Evolutionary conservation across 2,797 vertebrate species (phyloP).

Genomic region (Silurus lanzhouensis): DNA sequence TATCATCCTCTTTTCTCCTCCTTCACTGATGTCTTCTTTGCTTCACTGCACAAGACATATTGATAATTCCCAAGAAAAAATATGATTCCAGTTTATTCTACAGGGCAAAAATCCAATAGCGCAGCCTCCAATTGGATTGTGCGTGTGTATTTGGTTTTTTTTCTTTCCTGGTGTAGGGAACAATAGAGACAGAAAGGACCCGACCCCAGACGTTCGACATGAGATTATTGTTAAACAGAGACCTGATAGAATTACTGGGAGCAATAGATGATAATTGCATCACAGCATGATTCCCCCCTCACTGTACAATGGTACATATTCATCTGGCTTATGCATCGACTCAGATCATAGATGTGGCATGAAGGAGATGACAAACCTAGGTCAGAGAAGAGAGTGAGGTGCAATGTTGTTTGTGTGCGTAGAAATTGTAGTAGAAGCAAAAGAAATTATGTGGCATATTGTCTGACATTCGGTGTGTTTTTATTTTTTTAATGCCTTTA

Average conservation of each 20-base stretch:
- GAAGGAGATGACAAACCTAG: constrained; percentile 58
- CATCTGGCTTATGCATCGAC: constrained; percentile 77
- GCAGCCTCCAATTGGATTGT: constrained; percentile 91
- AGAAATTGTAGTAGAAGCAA: constrained; percentile 4
- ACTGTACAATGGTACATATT: constrained; percentile 75
- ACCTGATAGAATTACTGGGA: constrained; percentile 94
- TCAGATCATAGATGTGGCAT: constrained; percentile 71
- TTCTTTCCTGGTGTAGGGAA: constrained; percentile 93
- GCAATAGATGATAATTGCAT: constrained; percentile 97
- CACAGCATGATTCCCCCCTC: constrained; percentile 83
- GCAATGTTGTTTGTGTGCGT: constrained; percentile 10
- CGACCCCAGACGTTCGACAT: constrained; percentile 87
- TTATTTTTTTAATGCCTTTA: constrained; percentile 30
- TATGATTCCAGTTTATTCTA: constrained; percentile 97
- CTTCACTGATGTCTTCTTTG: constrained; percentile 91
- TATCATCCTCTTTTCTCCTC: constrained; percentile 64
- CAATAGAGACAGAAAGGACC: constrained; percentile 93
- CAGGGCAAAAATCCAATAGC: constrained; percentile 95
- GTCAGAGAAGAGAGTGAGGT: constrained; percentile 21
- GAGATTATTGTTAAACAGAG: constrained; percentile 91
- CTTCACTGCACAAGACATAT: constrained; percentile 94
- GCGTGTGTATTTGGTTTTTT: constrained; percentile 49
- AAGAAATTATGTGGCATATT: background rate
- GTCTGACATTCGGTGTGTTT: background rate
- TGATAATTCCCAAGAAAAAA: constrained; percentile 98